Percentiles rank a stretch among this genome's conserved stretches.
Conservation (phyloP, 2,797 vertebrate genomes). For the Macropodus opercularis region DNA sequence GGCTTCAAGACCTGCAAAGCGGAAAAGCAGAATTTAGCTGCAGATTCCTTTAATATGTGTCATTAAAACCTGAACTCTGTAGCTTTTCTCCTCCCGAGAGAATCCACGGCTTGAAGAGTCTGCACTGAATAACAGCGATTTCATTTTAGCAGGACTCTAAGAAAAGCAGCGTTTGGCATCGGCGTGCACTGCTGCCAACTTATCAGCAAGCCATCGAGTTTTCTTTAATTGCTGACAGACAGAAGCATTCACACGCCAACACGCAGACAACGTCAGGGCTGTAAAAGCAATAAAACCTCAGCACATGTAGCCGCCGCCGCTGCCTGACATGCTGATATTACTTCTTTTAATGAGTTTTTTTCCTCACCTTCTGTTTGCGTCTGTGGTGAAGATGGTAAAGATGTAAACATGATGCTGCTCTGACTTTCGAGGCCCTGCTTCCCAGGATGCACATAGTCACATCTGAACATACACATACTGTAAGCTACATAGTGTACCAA, state of each 20-base stretch:
- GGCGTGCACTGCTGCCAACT: background rate
- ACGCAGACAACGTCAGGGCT: no score
- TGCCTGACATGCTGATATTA: no score
- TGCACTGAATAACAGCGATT: no score
- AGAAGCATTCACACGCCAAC: no score
- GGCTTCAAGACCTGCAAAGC: no score
- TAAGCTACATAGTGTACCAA: constrained; percentile 11
- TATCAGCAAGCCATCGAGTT: background rate
- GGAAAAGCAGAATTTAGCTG: no score
- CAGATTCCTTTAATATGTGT: background rate
- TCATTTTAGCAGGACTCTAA: no score
- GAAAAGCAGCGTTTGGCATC: background rate
- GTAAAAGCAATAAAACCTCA: no score
- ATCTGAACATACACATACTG: constrained; percentile 15
- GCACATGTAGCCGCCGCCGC: no score
- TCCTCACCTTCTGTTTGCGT: background rate
- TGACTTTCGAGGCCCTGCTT: constrained; percentile 14
- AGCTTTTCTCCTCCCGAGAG: background rate
- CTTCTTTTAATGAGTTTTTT: background rate
- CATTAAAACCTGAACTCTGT: no score
- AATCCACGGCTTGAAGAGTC: background rate
- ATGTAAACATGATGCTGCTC: constrained; percentile 43
- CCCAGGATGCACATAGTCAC: constrained; percentile 25
- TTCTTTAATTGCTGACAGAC: background rate
- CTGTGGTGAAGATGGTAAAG: constrained; percentile 23